Evolutionary conservation across 2,797 vertebrate species (phyloP), one percentile per base, ranked within the genome.

Genomic region (Martes flavigula): DNA sequence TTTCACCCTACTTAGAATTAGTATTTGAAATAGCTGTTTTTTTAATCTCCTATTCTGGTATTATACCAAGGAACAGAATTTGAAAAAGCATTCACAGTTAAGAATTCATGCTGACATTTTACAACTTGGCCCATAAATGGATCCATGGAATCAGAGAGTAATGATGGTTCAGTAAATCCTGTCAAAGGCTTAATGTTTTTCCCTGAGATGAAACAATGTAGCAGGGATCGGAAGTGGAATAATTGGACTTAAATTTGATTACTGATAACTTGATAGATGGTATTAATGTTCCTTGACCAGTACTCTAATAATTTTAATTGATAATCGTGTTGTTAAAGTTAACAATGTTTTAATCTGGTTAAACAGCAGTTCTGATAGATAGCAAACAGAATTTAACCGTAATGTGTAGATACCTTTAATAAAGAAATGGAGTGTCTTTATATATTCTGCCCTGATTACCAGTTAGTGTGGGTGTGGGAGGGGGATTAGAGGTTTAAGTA

Each of bases 361-460:
- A 51, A 94, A 92, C 20, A 64, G 7, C 40, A 58, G 25, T 89
- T 48, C 38, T 66, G 75, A 95, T 32, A 56, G 43, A 32, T 7
- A 81, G 78, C 58, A 94, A 94, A 87, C 11, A 96, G 79, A 93
- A 54, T 21, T 95, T 89, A 73, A 87, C 64, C 78, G 35, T 92
- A 51, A 32, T 58, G 32, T 84, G n/a, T 70, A 84, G 79, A 70
- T 40, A 40, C 25, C 13, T 90, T 96, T 92, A 64, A 86, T 73
- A 94, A 97, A 93, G n/a, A 92, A 83, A 89, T 84, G 48, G 30
- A 87, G 75, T 95, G 72, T 51, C 58, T 95, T 92, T 96, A 78
- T 40, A 79, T 93, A 83, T 92, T 93, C 75, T 93, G 40, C 58
- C 85, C 43, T 93, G 43, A 91, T 83, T 82, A 87, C 21, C 68